Evolutionary conservation across 2,888 invertebrate genomes (phyloP).

Genomic region (Elysia crispata): DNA sequence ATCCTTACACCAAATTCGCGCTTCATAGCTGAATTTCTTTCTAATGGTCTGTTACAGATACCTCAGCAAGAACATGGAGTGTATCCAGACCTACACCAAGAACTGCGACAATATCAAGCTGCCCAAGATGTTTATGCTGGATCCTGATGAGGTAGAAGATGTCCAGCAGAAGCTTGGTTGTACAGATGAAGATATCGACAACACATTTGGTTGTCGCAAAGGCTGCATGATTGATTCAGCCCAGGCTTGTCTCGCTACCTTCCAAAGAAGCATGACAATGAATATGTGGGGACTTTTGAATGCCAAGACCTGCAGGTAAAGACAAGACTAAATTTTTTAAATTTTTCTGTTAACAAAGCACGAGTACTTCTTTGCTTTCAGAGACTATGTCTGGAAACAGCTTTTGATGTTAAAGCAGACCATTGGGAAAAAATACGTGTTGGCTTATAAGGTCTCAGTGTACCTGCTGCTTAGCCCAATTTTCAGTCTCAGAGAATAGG

Average conservation of each 20-base stretch:
- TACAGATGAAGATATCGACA: neutral
- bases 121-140: neutral
- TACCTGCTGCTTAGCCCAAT: no score
- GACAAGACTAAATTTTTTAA: no score
- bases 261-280: neutral
- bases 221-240: constrained; percentile 33
- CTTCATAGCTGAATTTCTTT: neutral
- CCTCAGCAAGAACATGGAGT: constrained; percentile 20
- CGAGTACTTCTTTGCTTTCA: no score
- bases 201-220: constrained; percentile 17
- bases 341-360: no score
- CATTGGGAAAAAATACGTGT: no score
- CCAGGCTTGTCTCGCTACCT: constrained; percentile 27
- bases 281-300: neutral
- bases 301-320: no score
- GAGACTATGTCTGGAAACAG: no score
- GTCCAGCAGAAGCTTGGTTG: constrained; percentile 11
- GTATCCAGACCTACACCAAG: constrained; percentile 12
- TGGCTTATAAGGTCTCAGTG: no score
- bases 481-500: no score
- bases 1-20: neutral
- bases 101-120: neutral
- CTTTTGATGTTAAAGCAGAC: no score
- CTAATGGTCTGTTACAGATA: neutral
- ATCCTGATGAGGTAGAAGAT: neutral